Conservation (phyloP, 1,140 invertebrate genomes). For the Meloidogyne hapla region DNA sequence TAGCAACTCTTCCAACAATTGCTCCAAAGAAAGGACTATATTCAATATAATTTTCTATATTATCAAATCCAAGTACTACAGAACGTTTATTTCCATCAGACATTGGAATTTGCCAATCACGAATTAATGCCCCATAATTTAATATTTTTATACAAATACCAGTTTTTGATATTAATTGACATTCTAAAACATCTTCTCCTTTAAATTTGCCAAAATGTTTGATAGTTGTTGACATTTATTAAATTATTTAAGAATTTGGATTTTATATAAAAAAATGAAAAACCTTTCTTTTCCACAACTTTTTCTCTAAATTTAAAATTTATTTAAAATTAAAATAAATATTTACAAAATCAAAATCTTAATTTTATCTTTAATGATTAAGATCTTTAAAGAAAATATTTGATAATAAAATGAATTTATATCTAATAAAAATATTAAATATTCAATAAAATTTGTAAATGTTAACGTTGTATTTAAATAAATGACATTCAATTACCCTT, state of each 20-base stretch:
- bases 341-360: too few relatives aligned
- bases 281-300: too few relatives aligned
- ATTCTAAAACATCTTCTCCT: conserved; percentile 19
- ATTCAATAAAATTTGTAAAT: background rate
- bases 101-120: conserved; percentile 23
- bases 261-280: too few relatives aligned
- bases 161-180: conserved; percentile 11
- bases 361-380: too few relatives aligned
- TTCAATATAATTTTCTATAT: conserved; percentile 16
- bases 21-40: conserved; percentile 27
- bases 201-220: conserved; percentile 22
- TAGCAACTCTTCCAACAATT: conserved; percentile 20
- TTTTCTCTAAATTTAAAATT: too few relatives aligned
- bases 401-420: too few relatives aligned
- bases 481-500: background rate
- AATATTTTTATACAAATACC: conserved; percentile 24
- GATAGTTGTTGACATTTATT: background rate
- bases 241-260: too few relatives aligned
- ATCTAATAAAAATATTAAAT: too few relatives aligned
- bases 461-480: background rate
- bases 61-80: conserved; percentile 28
- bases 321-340: too few relatives aligned
- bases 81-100: background rate
- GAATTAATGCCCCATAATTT: conserved; percentile 19
- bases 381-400: too few relatives aligned